A percentile compares a stretch with the other conserved stretches of the same genome.
phyloP scores from a whole-genome alignment of 2,113 vertebrate genomes.

The Takifugu bimaculatus region DNA sequence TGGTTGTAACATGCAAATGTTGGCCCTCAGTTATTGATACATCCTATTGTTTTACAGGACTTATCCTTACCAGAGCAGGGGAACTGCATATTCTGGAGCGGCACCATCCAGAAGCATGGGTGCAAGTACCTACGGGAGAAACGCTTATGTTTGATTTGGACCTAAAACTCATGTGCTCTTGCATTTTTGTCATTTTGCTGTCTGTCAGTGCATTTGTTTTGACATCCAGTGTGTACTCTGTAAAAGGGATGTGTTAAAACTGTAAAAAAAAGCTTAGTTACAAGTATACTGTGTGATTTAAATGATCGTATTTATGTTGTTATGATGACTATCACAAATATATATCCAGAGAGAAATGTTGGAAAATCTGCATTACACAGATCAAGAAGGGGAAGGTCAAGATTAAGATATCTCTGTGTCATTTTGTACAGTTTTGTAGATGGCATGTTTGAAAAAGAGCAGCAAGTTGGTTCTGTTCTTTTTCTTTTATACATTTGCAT shows the following conservation, averaged over 20 bases:
- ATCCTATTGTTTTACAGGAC: slow-evolving; percentile 44
- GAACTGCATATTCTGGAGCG: slow-evolving; percentile 67
- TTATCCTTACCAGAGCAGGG: slow-evolving; percentile 64
- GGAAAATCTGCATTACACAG: slow-evolving; percentile 7
- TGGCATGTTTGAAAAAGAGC: not conserved
- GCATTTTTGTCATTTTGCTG: not conserved
- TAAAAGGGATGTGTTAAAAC: not conserved
- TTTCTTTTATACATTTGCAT: slow-evolving; percentile 26
- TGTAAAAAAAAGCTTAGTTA: slow-evolving; percentile 24
- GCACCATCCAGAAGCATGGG: slow-evolving; percentile 56
- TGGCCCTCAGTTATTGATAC: not conserved
- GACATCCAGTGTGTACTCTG: slow-evolving; percentile 9
- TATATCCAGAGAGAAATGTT: slow-evolving; percentile 11
- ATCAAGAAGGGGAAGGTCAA: slow-evolving; percentile 30
- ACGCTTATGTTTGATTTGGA: slow-evolving; percentile 73
- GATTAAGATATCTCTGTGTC: slow-evolving; percentile 15
- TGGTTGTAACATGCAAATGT: not conserved
- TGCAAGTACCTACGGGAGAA: slow-evolving; percentile 70
- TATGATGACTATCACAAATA: slow-evolving; percentile 1
- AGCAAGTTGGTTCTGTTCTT: slow-evolving; percentile 1
- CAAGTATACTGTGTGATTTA: not conserved
- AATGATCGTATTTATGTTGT: slow-evolving; percentile 32
- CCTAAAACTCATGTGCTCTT: not conserved
- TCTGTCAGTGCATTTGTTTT: not conserved
- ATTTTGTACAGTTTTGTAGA: slow-evolving; percentile 60